Evolutionary conservation across 2,113 vertebrate species (phyloP).

Genomic region (human (Homo sapiens)): DNA sequence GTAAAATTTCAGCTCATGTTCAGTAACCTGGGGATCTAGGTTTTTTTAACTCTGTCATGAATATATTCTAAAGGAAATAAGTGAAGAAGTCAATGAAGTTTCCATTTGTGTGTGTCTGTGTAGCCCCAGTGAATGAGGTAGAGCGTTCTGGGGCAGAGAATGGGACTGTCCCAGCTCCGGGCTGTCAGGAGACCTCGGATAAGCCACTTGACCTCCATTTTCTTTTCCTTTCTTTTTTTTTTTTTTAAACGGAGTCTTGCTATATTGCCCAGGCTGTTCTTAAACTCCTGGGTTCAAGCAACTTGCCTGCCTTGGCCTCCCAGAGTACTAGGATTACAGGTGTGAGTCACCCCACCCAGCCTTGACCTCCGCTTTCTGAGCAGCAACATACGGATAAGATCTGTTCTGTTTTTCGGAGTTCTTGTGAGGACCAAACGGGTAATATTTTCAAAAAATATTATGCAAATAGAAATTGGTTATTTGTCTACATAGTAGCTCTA

Average conservation of each 20-base stretch:
- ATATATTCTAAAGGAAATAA: neutral
- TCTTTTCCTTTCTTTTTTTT: too few species aligned
- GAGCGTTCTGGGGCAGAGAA: accelerated
- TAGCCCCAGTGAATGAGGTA: neutral
- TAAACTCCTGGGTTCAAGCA: too few species aligned
- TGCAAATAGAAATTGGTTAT: neutral
- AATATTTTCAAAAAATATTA: neutral
- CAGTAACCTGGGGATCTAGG: neutral
- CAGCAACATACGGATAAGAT: neutral
- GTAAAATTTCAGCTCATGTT: neutral
- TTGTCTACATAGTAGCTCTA: accelerated
- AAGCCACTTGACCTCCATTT: neutral
- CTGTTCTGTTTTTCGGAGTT: neutral
- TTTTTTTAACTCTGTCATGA: neutral
- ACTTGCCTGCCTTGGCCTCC: too few species aligned
- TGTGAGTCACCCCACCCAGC: too few species aligned
- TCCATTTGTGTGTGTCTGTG: neutral
- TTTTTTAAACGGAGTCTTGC: too few species aligned
- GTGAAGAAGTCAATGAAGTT: neutral
- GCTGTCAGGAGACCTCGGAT: neutral
- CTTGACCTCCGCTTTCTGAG: neutral
- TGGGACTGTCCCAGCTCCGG: neutral
- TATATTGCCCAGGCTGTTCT: too few species aligned
- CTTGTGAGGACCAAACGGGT: neutral
- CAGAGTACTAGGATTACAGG: too few species aligned